A percentile compares a stretch with the other conserved stretches of the same genome.
These are phyloP conservation scores for Nesidiocoris tenuis DNA, from an alignment of 2,888 invertebrate species.

Conservation along the genomic window DNA sequence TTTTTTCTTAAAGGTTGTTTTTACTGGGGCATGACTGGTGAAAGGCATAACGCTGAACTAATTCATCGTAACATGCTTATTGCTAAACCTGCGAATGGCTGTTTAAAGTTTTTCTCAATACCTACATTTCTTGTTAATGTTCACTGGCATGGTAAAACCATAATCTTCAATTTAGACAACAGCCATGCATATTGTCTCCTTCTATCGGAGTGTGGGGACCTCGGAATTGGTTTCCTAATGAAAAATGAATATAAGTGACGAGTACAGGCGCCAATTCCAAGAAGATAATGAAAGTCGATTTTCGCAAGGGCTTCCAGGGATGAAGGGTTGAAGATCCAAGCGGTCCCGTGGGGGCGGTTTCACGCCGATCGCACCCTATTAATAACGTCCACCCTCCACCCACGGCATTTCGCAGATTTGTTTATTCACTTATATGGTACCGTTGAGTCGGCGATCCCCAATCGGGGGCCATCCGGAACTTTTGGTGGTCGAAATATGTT, in stretches of 20 bases:
- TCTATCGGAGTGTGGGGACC: too few relatives aligned
- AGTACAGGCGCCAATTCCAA: neutral
- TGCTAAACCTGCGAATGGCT: too few relatives aligned
- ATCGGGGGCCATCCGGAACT: neutral
- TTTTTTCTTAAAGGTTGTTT: too few relatives aligned
- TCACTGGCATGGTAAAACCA: too few relatives aligned
- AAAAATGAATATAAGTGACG: conserved; percentile 22
- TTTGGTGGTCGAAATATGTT: neutral
- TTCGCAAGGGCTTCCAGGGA: conserved; percentile 3
- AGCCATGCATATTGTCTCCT: too few relatives aligned
- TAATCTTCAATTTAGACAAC: too few relatives aligned
- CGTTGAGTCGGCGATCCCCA: conserved; percentile 16
- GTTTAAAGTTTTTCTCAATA: too few relatives aligned
- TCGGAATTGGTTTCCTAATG: conserved; percentile 26
- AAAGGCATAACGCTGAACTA: too few relatives aligned
- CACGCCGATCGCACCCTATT: conserved; percentile 35
- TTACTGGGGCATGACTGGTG: too few relatives aligned
- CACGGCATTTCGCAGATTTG: conserved; percentile 18
- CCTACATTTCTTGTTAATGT: too few relatives aligned
- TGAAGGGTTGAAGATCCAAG: conserved; percentile 1
- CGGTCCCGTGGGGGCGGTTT: conserved; percentile 30
- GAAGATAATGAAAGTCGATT: conserved; percentile 39
- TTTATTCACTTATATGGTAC: conserved; percentile 43
- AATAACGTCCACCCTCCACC: conserved; percentile 21
- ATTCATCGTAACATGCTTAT: too few relatives aligned